Evolutionary conservation across 2,888 invertebrate genomes (phyloP), one percentile per base, ranked within the genome.

Genomic region (Nomada hirtipes): DNA sequence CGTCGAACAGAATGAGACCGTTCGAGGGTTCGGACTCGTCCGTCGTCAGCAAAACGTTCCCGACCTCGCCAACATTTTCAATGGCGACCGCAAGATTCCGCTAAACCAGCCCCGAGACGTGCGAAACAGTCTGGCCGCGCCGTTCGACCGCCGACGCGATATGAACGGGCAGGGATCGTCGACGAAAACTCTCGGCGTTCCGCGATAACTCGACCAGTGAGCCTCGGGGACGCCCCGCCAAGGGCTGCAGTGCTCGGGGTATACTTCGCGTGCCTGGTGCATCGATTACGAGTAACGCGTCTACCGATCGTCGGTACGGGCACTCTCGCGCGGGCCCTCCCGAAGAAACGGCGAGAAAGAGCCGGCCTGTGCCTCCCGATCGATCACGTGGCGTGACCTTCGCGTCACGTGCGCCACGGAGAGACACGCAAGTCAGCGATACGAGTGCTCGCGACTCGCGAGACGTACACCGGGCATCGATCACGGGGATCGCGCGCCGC

Each of bases 341-440:
- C 71, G 64, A 55, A 65, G 65, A 50, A 15, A 63, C 77, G 59
- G 50, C 72, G 57, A 29, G 65, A 71, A 52, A 23, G 59, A 36
- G 36, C 36, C 20, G n/a, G 26, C 67, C 68, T 26, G 57, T 20
- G 57, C 59, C 42, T 71, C 70, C 26, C 72, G 76, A 84, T 88
- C 84, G 84, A 86, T 87, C 81, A 70, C 29, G 67, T 71, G 82
- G 74, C 72, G 75, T 86, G 89, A 89, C 87, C 88, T 89, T 88
- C 86, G 84, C 78, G 87, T 88, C 84, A 88, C 88, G 86, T 88
- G 87, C 76, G 64, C 72, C 63, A 44, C 68, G 68, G 36, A 76
- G 64, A 73, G 79, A 81, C 85, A 75, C 82, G 70, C 81, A 80
- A 85, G 76, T 76, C 76, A 64, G 76, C 70, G 80, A 76, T 69